These are phyloP conservation scores for Paraplagusia blochii DNA, from an alignment of 2,113 vertebrate genomes.

Conservation along the genomic window DNA sequence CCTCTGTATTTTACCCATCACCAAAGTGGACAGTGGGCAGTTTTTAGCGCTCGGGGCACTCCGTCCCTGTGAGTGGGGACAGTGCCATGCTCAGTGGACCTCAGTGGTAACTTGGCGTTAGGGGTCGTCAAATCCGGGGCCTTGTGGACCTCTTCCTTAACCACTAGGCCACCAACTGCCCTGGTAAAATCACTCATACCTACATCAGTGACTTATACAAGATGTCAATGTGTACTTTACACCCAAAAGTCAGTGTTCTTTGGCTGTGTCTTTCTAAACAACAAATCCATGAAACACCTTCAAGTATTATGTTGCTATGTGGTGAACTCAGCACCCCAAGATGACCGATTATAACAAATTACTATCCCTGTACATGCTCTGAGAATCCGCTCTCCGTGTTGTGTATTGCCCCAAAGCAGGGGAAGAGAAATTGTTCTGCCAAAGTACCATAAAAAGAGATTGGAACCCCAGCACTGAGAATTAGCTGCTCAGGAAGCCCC, in stretches of 20 bases:
- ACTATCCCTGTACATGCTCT: slow-evolving; percentile 61
- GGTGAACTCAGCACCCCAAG: slow-evolving; percentile 64
- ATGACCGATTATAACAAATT: slow-evolving; percentile 73
- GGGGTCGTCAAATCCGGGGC: too few species aligned
- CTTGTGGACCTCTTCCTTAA: too few species aligned
- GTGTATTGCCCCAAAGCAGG: slow-evolving; percentile 65
- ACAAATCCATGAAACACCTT: slow-evolving; percentile 59
- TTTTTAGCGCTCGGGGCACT: too few species aligned
- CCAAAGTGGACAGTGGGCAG: too few species aligned
- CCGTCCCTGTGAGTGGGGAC: too few species aligned
- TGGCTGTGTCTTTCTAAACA: slow-evolving; percentile 57
- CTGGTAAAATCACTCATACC: slow-evolving; percentile 4
- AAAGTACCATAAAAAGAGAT: slow-evolving; percentile 79
- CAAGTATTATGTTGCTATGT: slow-evolving; percentile 52
- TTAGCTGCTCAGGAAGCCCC: slow-evolving; percentile 79
- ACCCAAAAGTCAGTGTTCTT: too few species aligned
- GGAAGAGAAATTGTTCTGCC: slow-evolving; percentile 72
- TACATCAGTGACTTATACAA: too few species aligned
- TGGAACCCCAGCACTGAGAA: slow-evolving; percentile 72
- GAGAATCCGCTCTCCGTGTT: slow-evolving; percentile 67
- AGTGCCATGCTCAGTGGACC: too few species aligned
- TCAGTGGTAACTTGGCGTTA: too few species aligned
- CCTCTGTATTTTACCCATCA: too few species aligned
- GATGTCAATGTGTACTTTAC: too few species aligned
- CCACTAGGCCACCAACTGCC: too few species aligned